Conservation (phyloP, 2,888 invertebrate species). For the Lasius platythorax region DNA sequence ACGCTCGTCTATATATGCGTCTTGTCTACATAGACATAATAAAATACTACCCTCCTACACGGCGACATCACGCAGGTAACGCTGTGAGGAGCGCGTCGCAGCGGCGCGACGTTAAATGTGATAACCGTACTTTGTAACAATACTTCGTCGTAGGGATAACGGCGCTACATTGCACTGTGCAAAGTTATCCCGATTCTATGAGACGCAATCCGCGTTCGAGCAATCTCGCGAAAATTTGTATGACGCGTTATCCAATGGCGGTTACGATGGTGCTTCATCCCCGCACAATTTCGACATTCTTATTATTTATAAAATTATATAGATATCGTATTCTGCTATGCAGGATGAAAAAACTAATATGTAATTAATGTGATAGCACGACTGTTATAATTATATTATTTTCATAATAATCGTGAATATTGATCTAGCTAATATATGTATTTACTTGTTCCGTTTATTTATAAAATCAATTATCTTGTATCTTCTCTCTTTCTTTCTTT, state of each 20-base stretch:
- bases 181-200: constrained; percentile 57
- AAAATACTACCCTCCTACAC: constrained; percentile 45
- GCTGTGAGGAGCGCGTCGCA: constrained; percentile 13
- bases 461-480: neutral
- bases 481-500: neutral
- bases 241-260: constrained; percentile 24
- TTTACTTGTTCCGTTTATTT: neutral
- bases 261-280: constrained; percentile 21
- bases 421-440: constrained; percentile 7
- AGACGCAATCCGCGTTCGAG: constrained; percentile 47
- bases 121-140: constrained; percentile 55
- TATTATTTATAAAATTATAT: constrained; percentile 36
- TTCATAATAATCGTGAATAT: neutral
- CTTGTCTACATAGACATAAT: constrained; percentile 40
- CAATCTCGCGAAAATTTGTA: constrained; percentile 39
- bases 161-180: constrained; percentile 21
- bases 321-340: neutral
- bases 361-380: neutral
- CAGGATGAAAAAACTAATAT: neutral
- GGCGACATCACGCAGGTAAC: constrained; percentile 31
- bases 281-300: neutral
- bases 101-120: constrained; percentile 49
- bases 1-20: constrained; percentile 11
- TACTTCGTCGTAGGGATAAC: constrained; percentile 49
- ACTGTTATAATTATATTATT: neutral